Evolutionary conservation across 2,797 vertebrate species (phyloP).

Genomic region (Macropus fuliginosus): DNA sequence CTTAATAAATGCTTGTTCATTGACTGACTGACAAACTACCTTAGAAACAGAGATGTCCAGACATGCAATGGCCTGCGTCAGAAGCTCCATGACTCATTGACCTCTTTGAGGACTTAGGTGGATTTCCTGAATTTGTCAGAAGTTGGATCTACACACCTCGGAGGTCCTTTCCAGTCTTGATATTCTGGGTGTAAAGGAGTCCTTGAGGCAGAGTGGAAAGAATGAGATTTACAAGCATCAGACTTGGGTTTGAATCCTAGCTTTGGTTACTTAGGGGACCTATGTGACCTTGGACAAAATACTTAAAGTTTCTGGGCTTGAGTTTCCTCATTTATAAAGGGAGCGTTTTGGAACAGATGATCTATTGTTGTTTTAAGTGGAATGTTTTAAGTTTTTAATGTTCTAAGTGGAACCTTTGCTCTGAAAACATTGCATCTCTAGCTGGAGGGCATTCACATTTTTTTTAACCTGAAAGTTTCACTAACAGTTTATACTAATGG

Average conservation of each 20-base stretch:
- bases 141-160: neutral
- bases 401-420: neutral
- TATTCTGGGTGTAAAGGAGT: neutral
- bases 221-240: neutral
- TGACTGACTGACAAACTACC: neutral
- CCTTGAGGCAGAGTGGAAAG: neutral
- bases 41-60: neutral
- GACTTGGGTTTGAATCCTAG: neutral
- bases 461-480: neutral
- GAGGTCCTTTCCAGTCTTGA: neutral
- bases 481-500: constrained; percentile 8
- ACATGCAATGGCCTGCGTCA: neutral
- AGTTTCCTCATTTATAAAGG: neutral
- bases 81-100: neutral
- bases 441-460: neutral
- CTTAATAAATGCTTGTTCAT: neutral
- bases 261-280: neutral
- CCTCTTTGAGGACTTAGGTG: neutral
- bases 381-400: neutral
- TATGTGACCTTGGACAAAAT: neutral
- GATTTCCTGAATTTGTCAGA: neutral
- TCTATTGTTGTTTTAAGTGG: neutral
- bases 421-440: neutral
- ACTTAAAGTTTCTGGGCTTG: neutral
- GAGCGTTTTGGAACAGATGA: neutral